Conservation (phyloP, 2,113 vertebrate species). For the Peucedramus taeniatus region DNA sequence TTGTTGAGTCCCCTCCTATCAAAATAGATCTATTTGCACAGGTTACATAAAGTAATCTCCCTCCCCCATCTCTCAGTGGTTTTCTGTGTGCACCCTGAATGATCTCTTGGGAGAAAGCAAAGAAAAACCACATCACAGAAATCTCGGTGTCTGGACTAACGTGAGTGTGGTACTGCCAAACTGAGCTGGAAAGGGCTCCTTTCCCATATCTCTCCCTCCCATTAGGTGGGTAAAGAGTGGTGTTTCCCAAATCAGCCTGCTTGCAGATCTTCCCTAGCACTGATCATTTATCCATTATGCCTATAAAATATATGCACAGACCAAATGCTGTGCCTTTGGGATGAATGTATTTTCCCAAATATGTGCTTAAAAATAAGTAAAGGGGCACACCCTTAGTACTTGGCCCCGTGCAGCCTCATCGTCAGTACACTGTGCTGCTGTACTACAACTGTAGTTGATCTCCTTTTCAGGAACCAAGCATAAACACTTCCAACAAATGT, state of each 20-base stretch:
- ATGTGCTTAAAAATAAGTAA: not conserved
- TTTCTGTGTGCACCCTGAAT: not conserved
- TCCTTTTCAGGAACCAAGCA: not conserved
- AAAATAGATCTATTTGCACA: not conserved
- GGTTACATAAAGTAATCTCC: not conserved
- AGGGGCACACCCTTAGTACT: not conserved
- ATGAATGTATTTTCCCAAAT: not conserved
- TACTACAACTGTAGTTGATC: not conserved
- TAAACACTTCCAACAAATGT: slow-evolving; percentile 12
- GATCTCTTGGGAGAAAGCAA: not conserved
- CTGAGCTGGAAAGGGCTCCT: not conserved
- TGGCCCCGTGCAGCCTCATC: not conserved
- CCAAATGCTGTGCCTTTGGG: not conserved
- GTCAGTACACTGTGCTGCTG: not conserved
- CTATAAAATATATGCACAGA: not conserved
- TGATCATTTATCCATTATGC: not conserved
- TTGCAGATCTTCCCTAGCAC: not conserved
- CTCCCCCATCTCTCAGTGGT: rapidly evolving
- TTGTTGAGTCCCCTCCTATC: rapidly evolving
- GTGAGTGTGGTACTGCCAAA: not conserved
- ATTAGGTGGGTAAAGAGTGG: not conserved
- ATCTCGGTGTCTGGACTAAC: not conserved
- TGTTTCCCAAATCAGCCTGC: not conserved
- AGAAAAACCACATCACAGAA: not conserved
- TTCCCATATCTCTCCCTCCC: not conserved